Percentiles rank a stretch among this genome's conserved stretches.
These are phyloP conservation scores for Tapera naevia DNA, from an alignment of 2,797 vertebrate genomes.

Conservation along the genomic window DNA sequence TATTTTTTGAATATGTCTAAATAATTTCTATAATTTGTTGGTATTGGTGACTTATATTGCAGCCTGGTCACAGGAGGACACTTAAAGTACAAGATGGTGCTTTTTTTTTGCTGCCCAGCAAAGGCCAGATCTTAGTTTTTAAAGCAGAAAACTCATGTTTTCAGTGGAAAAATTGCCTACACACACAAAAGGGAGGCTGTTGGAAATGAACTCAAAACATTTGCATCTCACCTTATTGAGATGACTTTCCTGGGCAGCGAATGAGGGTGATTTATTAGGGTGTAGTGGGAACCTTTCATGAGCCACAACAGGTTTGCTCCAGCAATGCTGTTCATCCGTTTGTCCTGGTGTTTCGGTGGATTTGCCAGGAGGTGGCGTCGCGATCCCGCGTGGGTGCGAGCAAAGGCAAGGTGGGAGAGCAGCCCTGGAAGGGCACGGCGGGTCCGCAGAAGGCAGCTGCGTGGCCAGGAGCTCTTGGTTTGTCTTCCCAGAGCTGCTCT, in stretches of 20 bases:
- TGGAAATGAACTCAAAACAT: too few species aligned
- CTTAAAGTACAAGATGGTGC: rapidly evolving
- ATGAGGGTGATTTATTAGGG: not conserved
- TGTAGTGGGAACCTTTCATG: not conserved
- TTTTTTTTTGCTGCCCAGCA: not conserved
- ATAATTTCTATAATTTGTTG: not conserved
- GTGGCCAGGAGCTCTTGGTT: rapidly evolving
- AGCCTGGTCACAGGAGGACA: not conserved
- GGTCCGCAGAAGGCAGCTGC: not conserved
- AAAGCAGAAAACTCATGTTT: not conserved
- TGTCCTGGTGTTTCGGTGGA: rapidly evolving
- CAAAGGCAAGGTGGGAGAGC: too few species aligned
- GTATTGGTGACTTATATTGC: too few species aligned
- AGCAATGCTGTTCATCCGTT: too few species aligned
- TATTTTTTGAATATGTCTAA: not conserved
- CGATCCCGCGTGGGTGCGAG: not conserved
- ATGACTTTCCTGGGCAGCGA: not conserved
- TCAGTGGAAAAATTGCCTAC: rapidly evolving
- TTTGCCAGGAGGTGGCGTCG: slow-evolving; percentile 28
- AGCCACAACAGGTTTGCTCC: not conserved
- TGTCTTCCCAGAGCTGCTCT: not conserved
- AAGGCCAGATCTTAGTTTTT: not conserved
- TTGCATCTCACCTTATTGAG: not conserved
- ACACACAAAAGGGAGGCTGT: rapidly evolving
- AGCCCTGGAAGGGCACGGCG: too few species aligned